These are phyloP conservation scores for Stenurella melanura DNA, from an alignment of 2,888 invertebrate genomes.

Conservation along the genomic window DNA sequence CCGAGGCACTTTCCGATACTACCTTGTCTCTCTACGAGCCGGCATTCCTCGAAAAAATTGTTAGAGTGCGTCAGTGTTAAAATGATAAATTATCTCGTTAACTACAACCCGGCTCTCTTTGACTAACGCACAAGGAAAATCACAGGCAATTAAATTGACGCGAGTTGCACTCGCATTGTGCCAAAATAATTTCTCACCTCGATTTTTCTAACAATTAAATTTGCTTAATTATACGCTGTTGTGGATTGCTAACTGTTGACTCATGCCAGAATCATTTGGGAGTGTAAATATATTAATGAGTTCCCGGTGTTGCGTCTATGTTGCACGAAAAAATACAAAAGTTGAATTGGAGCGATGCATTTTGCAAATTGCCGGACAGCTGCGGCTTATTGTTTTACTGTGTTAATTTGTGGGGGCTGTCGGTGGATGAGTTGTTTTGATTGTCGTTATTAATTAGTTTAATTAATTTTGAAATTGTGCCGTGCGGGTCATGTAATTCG, in stretches of 20 bases:
- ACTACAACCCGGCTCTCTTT: not conserved
- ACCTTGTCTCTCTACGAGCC: not conserved
- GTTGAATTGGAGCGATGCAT: conserved; percentile 14
- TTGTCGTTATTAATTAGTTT: conserved; percentile 31
- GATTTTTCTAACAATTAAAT: conserved; percentile 25
- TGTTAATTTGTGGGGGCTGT: conserved; percentile 21
- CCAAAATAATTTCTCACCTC: conserved; percentile 30
- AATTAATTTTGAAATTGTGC: conserved; percentile 26
- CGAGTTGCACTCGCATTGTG: conserved; percentile 1
- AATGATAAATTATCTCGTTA: conserved; percentile 12
- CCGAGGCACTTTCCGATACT: not conserved
- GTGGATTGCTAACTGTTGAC: conserved; percentile 14
- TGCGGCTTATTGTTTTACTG: conserved; percentile 24
- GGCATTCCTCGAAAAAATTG: not conserved
- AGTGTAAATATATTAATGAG: conserved; percentile 33
- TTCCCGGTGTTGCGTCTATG: not conserved
- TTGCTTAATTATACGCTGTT: conserved; percentile 28
- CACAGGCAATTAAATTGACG: not conserved
- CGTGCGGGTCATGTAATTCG: not conserved
- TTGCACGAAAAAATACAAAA: not conserved
- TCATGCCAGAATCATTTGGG: conserved; percentile 21
- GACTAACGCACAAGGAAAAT: not conserved
- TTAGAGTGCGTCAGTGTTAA: not conserved
- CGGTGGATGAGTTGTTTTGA: conserved; percentile 31
- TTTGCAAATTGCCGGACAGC: conserved; percentile 31